Percentiles rank a stretch among this genome's conserved stretches.
phyloP scores from a whole-genome alignment of 2,888 invertebrate genomes.

The Melinopterus prodromus region DNA sequence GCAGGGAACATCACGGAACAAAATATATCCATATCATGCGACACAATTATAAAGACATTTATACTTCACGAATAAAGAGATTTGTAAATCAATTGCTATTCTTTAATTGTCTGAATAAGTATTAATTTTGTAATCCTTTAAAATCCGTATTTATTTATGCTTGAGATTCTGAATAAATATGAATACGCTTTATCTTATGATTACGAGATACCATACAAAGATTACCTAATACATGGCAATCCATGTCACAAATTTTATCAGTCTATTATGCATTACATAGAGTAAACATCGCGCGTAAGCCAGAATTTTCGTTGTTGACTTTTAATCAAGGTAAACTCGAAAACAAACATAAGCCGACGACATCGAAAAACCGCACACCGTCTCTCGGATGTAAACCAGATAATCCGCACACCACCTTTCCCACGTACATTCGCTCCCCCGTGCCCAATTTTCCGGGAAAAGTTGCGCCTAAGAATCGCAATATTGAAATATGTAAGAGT shows the following conservation, averaged over 20 bases:
- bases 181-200: not conserved
- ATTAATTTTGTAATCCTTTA: no score
- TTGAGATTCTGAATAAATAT: not conserved
- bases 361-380: not conserved
- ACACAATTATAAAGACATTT: no score
- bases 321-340: not conserved
- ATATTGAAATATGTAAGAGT: not conserved
- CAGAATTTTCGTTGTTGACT: not conserved
- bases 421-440: not conserved
- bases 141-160: not conserved
- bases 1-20: no score
- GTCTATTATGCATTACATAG: not conserved
- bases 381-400: not conserved
- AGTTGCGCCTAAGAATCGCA: not conserved
- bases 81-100: no score
- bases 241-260: no score
- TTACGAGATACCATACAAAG: no score
- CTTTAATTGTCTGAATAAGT: no score
- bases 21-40: no score
- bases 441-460: not conserved
- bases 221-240: no score
- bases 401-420: not conserved
- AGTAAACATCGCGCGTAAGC: not conserved
- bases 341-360: not conserved
- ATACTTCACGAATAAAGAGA: no score